These are phyloP conservation scores for Carterocephalus palaemon DNA, from an alignment of 2,888 invertebrate species.

Conservation along the genomic window DNA sequence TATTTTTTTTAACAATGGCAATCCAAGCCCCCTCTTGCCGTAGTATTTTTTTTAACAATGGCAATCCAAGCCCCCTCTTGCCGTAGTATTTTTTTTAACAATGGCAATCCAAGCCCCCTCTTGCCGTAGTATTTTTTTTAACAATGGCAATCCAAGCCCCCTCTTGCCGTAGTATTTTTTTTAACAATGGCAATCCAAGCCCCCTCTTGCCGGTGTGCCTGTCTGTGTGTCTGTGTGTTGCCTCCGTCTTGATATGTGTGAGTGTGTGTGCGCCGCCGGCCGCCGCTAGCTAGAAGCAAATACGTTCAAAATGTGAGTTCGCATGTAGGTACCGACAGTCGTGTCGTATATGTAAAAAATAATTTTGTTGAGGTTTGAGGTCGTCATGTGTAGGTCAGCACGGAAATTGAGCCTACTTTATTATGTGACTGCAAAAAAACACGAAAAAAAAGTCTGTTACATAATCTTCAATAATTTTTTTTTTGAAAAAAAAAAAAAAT, in stretches of 20 bases:
- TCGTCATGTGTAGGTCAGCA: too few relatives aligned
- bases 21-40: slow-evolving; percentile 45
- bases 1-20: slow-evolving; percentile 55
- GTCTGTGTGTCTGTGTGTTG: slow-evolving; percentile 72
- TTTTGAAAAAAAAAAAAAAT: too few relatives aligned
- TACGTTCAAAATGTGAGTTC: slow-evolving; percentile 60
- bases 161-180: too few relatives aligned
- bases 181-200: too few relatives aligned
- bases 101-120: slow-evolving; percentile 50
- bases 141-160: slow-evolving; percentile 52
- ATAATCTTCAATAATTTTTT: too few relatives aligned
- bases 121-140: slow-evolving; percentile 44
- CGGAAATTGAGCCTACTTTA: too few relatives aligned
- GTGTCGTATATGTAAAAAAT: slow-evolving; percentile 32
- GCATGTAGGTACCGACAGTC: slow-evolving; percentile 42
- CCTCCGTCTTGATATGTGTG: slow-evolving; percentile 78
- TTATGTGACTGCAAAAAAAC: too few relatives aligned
- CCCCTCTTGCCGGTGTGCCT: slow-evolving; percentile 63
- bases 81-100: too few relatives aligned
- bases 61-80: slow-evolving; percentile 51
- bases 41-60: too few relatives aligned
- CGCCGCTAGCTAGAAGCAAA: slow-evolving; percentile 77
- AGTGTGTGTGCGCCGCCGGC: slow-evolving; percentile 66
- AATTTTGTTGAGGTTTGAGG: slow-evolving; percentile 19
- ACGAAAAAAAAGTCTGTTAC: too few relatives aligned